Evolutionary conservation across 2,797 vertebrate species (phyloP), one percentile per base, ranked within the genome.

Genomic region (Catharus ustulatus): DNA sequence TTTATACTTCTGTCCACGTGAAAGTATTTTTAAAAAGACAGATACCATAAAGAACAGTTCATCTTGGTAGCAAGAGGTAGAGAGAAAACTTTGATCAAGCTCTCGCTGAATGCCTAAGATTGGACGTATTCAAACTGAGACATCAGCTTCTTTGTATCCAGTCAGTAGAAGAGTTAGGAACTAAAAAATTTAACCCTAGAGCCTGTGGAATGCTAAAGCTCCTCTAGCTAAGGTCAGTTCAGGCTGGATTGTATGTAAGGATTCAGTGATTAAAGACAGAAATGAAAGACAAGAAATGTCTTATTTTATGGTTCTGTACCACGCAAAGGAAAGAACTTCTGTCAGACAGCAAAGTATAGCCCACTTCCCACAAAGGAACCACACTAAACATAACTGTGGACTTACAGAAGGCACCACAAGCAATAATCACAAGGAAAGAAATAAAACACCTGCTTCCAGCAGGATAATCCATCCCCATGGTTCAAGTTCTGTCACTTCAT

Each of bases 121-220:
- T 45, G 20, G 10, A 66, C 27, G 43, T 11, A 89, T 0, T 80
- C 15, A 77, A 24, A 66, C 15, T 13, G 32, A 66, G 15, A 73
- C 21, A 90, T 27, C 57, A 52, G 19, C 16, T 43, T 26, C 54
- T 86, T 61, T 30, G 5, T 32, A 43, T n/a, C 30, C n/a, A 90
- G 24, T 7, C n/a, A 64, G 40, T 45, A 51, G 7, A 12, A 81
- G 29, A 82, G 27, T 34, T 38, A 51, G 4, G 36, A 88, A 79
- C 24, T 51, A 81, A 48, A 7, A 66, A 63, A 16, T 42, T 83
- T 42, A 77, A 67, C 54, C 38, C 42, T 34, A 67, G 68, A 46
- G 43, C 85, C 29, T 73, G 16, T 45, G 13, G 23, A 94, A 89
- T 42, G 85, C 23, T 89, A 92, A 85, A 32, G 34, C 17, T 89